A percentile compares a stretch with the other conserved stretches of the same genome.
Conservation (phyloP, 1,140 invertebrate species). For the Berghia stephanieae region DNA sequence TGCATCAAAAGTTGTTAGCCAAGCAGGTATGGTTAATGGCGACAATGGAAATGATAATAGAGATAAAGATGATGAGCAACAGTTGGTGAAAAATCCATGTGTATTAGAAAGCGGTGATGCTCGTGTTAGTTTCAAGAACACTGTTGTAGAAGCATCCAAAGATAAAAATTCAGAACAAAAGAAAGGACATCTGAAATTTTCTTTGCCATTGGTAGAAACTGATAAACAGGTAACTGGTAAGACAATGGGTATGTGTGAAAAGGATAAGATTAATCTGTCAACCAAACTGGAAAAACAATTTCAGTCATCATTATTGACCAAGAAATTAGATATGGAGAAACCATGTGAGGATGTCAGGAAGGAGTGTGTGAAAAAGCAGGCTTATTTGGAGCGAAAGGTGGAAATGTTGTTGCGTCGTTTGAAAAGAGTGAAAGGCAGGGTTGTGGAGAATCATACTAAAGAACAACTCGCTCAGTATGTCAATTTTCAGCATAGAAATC, state of each 20-base stretch:
- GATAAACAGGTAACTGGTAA: not conserved
- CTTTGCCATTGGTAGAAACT: no score
- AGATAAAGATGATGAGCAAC: not conserved
- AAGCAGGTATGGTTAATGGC: constrained; percentile 31
- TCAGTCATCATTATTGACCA: no score
- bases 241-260: not conserved
- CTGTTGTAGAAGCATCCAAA: no score
- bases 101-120: not conserved
- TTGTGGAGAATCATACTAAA: constrained; percentile 78
- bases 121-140: no score
- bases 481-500: constrained; percentile 74
- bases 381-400: constrained; percentile 74
- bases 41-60: constrained; percentile 9
- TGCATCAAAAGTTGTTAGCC: no score
- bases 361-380: constrained; percentile 68
- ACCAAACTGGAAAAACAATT: no score
- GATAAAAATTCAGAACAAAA: no score
- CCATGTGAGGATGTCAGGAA: constrained; percentile 25
- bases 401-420: constrained; percentile 79
- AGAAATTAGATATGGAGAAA: no score
- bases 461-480: constrained; percentile 79
- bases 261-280: no score
- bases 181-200: no score
- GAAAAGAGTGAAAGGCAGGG: constrained; percentile 77
- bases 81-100: no score